Evolutionary conservation across 2,888 invertebrate genomes (phyloP).

Genomic region (Heliconius ethilla): DNA sequence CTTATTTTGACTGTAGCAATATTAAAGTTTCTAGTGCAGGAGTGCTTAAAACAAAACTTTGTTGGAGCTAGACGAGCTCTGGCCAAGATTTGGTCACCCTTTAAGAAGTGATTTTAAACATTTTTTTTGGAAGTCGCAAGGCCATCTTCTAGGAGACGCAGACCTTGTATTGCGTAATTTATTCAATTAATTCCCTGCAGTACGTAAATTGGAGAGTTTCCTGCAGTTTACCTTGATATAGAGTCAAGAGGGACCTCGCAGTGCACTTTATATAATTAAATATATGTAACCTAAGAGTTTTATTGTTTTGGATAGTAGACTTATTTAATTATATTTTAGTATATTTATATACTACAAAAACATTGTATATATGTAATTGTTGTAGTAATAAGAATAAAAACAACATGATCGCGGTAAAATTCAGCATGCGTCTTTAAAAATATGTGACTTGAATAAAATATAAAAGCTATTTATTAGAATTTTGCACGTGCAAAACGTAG

Average conservation of each 20-base stretch:
- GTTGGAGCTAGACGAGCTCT: neutral
- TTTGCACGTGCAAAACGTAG: slow-evolving; percentile 21
- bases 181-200: neutral
- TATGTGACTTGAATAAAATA: slow-evolving; percentile 30
- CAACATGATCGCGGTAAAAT: slow-evolving; percentile 20
- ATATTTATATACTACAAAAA: neutral
- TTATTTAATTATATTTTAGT: neutral
- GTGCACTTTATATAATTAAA: neutral
- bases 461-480: slow-evolving; percentile 14
- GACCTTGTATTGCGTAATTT: neutral
- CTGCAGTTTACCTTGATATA: no score
- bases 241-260: neutral
- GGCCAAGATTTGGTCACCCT: neutral
- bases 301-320: neutral
- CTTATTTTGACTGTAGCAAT: no score
- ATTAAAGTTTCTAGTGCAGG: no score
- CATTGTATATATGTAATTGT: neutral
- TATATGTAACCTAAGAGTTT: no score
- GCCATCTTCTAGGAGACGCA: neutral
- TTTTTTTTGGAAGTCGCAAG: neutral
- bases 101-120: neutral
- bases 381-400: slow-evolving; percentile 2
- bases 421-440: slow-evolving; percentile 1
- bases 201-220: neutral
- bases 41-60: neutral